Evolutionary conservation across 1,140 invertebrate genomes (phyloP).

Genomic region (Mizuhopecten yessoensis): DNA sequence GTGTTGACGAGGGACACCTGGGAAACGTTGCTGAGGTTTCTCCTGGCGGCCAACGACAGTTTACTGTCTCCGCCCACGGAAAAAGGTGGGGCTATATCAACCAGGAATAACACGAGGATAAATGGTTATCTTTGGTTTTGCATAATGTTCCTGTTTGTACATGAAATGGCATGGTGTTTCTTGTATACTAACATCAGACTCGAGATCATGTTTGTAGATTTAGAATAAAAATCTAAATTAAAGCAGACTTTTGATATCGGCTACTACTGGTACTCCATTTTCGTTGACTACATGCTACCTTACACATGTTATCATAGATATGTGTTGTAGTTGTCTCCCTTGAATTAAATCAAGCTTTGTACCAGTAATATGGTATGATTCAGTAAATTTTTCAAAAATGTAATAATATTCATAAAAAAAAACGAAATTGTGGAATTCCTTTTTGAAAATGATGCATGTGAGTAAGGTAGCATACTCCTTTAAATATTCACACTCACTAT

Average conservation of each 20-base stretch:
- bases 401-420: too few relatives aligned
- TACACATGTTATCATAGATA: not conserved
- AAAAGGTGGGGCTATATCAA: constrained; percentile 86
- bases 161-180: constrained; percentile 26
- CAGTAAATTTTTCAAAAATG: too few relatives aligned
- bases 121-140: not conserved
- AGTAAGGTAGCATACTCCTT: too few relatives aligned
- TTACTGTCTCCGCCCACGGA: constrained; percentile 95
- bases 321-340: not conserved
- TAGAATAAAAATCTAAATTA: not conserved
- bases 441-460: too few relatives aligned
- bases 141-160: not conserved
- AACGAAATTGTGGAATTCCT: too few relatives aligned
- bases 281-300: too few relatives aligned
- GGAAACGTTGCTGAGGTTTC: constrained; percentile 94
- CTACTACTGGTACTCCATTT: too few relatives aligned
- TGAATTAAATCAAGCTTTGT: not conserved
- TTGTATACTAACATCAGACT: not conserved
- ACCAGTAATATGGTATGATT: too few relatives aligned
- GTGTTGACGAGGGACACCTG: constrained; percentile 93
- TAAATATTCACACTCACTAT: too few relatives aligned
- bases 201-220: not conserved
- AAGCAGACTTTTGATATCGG: not conserved
- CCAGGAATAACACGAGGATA: not conserved
- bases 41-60: constrained; percentile 96